A percentile compares a stretch with the other conserved stretches of the same genome.
phyloP scores from a whole-genome alignment of 2,113 vertebrate genomes.

The Ardeotis arabs region DNA sequence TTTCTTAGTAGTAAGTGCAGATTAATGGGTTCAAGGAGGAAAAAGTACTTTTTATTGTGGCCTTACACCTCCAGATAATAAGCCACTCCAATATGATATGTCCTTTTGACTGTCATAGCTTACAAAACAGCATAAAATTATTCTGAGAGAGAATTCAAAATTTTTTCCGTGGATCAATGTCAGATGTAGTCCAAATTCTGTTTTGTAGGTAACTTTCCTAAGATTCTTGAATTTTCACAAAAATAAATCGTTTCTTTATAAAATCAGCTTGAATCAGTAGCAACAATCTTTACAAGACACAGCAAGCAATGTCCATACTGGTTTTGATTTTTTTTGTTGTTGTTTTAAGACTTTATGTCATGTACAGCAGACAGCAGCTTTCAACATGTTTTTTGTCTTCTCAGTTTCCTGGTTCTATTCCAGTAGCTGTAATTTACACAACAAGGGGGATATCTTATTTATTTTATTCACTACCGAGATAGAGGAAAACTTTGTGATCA shows the following conservation, averaged over 20 bases:
- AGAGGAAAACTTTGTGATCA: slow-evolving; percentile 1
- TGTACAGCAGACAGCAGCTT: neutral
- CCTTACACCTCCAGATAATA: neutral
- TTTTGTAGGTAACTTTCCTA: neutral
- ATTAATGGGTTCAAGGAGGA: neutral
- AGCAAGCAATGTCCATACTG: neutral
- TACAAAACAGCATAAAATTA: neutral
- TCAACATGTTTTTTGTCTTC: neutral
- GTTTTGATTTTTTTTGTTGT: neutral
- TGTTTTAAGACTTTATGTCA: neutral
- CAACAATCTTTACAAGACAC: neutral
- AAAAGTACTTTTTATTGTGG: neutral
- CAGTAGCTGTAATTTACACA: slow-evolving; percentile 25
- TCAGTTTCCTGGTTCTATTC: neutral
- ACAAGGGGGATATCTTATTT: slow-evolving; percentile 9
- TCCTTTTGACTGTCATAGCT: neutral
- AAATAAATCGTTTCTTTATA: neutral
- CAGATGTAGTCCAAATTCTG: neutral
- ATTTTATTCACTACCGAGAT: neutral
- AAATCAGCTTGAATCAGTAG: neutral
- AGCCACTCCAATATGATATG: neutral
- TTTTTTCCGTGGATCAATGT: neutral
- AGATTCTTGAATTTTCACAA: neutral
- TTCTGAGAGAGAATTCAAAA: neutral
- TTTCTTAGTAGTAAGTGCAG: neutral